Conservation (phyloP, 2,113 vertebrate species). For the Ranitomeya imitator region DNA sequence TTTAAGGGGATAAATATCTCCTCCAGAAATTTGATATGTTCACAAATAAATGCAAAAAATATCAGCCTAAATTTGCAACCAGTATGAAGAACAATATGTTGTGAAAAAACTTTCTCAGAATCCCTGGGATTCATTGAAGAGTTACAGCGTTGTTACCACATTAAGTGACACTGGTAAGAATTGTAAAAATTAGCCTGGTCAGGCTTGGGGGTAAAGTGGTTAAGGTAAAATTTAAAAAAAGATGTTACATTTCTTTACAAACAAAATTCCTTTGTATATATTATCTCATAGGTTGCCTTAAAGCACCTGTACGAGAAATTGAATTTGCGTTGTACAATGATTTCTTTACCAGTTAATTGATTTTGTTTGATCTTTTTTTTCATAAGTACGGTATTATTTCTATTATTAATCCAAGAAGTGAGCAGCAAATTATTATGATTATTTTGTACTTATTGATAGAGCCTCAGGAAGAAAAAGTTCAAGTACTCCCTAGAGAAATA, state of each 20-base stretch:
- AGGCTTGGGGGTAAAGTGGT: not conserved
- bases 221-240: not conserved
- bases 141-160: too few species aligned
- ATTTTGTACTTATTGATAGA: not conserved
- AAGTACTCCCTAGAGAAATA: slow-evolving; percentile 7
- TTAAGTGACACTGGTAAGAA: too few species aligned
- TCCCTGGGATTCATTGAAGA: too few species aligned
- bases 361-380: not conserved
- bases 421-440: slow-evolving; percentile 11
- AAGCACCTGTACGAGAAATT: too few species aligned
- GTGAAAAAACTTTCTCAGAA: too few species aligned
- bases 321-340: not conserved
- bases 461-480: not conserved
- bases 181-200: too few species aligned
- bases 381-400: not conserved
- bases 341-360: not conserved
- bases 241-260: not conserved
- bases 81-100: too few species aligned
- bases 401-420: slow-evolving; percentile 15
- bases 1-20: too few species aligned
- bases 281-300: not conserved
- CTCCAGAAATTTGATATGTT: too few species aligned
- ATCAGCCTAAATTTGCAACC: too few species aligned
- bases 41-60: too few species aligned
- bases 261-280: too few species aligned